Percentiles rank a stretch among this genome's conserved stretches.
Evolutionary conservation across 2,113 vertebrate genomes (phyloP).

Genomic region (Gobio gobio): DNA sequence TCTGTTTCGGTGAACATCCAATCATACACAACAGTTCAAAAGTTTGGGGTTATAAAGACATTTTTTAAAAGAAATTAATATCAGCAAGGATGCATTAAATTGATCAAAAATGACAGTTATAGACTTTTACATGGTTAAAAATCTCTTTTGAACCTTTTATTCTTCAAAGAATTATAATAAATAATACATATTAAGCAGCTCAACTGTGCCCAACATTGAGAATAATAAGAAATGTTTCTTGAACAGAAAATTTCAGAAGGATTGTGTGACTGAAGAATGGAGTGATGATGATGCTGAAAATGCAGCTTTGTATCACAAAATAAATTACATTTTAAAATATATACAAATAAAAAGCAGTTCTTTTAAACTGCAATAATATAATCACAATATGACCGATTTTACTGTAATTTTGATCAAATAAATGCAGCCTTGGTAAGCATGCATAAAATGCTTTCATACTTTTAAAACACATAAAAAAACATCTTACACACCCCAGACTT

Average conservation of each 20-base stretch:
- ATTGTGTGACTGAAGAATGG: neutral
- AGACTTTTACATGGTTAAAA: too few relatives aligned
- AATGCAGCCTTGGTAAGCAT: neutral
- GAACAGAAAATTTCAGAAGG: neutral
- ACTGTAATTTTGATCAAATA: neutral
- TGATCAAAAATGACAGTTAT: too few relatives aligned
- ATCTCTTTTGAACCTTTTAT: neutral
- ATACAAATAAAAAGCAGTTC: too few relatives aligned
- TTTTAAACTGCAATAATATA: neutral
- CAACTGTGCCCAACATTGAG: neutral
- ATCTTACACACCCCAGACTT: too few relatives aligned
- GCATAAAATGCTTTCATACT: neutral
- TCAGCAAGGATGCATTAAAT: too few relatives aligned
- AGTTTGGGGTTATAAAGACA: too few relatives aligned
- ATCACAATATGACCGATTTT: neutral
- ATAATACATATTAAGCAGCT: neutral
- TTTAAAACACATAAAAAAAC: neutral
- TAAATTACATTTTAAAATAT: neutral
- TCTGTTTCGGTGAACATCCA: too few relatives aligned
- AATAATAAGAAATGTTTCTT: neutral
- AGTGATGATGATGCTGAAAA: neutral
- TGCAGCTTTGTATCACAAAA: neutral
- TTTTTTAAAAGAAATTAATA: too few relatives aligned
- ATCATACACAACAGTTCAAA: too few relatives aligned
- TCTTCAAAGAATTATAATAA: neutral